phyloP scores from a whole-genome alignment of 2,113 vertebrate species.

The Planiliza haematocheilus region DNA sequence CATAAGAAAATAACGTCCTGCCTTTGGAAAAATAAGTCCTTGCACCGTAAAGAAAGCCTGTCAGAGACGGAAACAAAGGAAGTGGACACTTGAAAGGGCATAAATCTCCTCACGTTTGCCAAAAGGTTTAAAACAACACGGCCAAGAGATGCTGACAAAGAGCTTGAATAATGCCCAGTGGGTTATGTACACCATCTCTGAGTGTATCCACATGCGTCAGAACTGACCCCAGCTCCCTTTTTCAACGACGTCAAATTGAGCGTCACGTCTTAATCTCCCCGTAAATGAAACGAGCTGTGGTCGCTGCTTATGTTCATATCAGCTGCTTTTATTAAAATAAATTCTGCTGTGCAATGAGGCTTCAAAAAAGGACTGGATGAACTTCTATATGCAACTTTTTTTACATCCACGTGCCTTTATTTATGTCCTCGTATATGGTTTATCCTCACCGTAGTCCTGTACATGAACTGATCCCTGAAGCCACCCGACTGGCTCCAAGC shows the following conservation, averaged over 20 bases:
- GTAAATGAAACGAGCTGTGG: background rate
- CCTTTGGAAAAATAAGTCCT: slow-evolving; percentile 36
- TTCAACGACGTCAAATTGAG: slow-evolving; percentile 9
- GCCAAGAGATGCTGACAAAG: slow-evolving; percentile 45
- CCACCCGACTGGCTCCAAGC: slow-evolving; percentile 22
- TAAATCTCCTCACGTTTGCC: slow-evolving; percentile 42
- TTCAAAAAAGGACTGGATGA: background rate
- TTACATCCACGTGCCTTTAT: background rate
- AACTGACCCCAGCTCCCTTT: slow-evolving; percentile 18
- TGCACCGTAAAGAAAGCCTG: slow-evolving; percentile 8
- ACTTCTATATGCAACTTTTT: slow-evolving; percentile 8
- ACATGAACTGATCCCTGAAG: slow-evolving; percentile 22
- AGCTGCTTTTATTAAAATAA: slow-evolving; percentile 27
- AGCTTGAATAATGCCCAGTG: slow-evolving; percentile 12
- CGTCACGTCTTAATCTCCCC: slow-evolving; percentile 9
- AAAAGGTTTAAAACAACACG: slow-evolving; percentile 45
- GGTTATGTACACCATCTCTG: background rate
- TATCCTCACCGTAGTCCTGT: background rate
- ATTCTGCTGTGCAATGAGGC: background rate
- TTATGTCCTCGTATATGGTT: slow-evolving; percentile 16
- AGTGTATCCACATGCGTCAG: slow-evolving; percentile 20
- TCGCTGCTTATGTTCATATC: background rate
- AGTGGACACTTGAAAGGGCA: slow-evolving; percentile 32
- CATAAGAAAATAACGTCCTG: slow-evolving; percentile 14
- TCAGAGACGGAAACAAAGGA: slow-evolving; percentile 24